Percentiles rank a stretch among this genome's conserved stretches.
These are phyloP conservation scores for Ptyas mucosa DNA, from an alignment of 2,113 vertebrate genomes.

Conservation along the genomic window DNA sequence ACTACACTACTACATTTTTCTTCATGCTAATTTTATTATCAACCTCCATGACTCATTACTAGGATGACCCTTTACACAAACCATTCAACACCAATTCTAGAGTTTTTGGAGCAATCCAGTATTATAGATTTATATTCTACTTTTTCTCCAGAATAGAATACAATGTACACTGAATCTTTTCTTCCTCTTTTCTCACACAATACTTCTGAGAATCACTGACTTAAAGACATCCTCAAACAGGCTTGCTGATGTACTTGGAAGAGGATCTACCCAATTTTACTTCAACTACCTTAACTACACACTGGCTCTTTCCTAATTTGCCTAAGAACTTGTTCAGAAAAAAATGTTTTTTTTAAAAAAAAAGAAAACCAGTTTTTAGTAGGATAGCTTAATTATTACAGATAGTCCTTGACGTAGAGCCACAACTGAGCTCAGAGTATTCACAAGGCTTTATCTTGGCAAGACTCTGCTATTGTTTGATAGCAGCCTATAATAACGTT, in stretches of 20 bases:
- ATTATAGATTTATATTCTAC: neutral
- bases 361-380: neutral
- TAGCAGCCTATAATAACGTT: neutral
- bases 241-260: neutral
- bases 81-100: neutral
- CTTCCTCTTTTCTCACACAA: neutral
- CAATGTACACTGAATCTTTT: neutral
- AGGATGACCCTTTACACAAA: neutral
- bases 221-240: neutral
- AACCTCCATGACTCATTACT: neutral
- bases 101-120: neutral
- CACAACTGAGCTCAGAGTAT: neutral
- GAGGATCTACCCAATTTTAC: neutral
- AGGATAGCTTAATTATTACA: neutral
- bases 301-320: neutral
- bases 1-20: neutral
- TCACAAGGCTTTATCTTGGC: neutral
- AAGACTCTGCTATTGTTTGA: neutral
- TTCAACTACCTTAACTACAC: neutral
- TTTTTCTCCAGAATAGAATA: neutral
- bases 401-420: neutral
- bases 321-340: neutral
- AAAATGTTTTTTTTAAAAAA: neutral
- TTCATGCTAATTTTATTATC: neutral
- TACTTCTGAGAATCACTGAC: neutral